A percentile compares a stretch with the other conserved stretches of the same genome.
phyloP scores from a whole-genome alignment of 2,888 invertebrate genomes.

The Orthosia cruda region DNA sequence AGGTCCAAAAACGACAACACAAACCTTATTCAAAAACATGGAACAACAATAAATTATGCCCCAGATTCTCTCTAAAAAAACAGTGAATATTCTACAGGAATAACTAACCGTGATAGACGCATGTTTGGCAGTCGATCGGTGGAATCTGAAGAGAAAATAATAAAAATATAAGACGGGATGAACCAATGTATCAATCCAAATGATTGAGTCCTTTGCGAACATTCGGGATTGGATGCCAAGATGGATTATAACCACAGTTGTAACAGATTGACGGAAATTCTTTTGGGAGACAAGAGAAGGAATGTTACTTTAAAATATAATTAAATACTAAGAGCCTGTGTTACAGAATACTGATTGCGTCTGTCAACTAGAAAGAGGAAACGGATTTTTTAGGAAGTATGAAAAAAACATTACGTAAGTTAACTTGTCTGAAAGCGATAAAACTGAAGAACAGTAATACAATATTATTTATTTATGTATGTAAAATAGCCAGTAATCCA shows the following conservation, averaged over 20 bases:
- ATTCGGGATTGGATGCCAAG: slow-evolving; percentile 41
- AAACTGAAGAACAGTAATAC: too few species aligned
- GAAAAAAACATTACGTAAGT: too few species aligned
- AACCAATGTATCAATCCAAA: slow-evolving; percentile 55
- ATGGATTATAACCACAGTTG: too few species aligned
- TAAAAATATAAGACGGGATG: slow-evolving; percentile 56
- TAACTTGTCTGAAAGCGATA: too few species aligned
- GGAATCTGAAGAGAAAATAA: slow-evolving; percentile 51
- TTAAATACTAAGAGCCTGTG: not conserved
- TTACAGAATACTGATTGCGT: not conserved
- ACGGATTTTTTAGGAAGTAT: not conserved
- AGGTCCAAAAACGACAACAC: not conserved
- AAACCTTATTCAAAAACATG: not conserved
- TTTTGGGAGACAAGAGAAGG: slow-evolving; percentile 25
- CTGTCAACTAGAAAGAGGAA: not conserved
- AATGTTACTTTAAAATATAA: slow-evolving; percentile 31
- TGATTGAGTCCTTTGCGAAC: slow-evolving; percentile 61
- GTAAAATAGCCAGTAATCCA: too few species aligned
- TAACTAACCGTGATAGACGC: slow-evolving; percentile 44
- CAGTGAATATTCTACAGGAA: slow-evolving; percentile 33
- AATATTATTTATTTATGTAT: too few species aligned
- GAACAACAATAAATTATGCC: not conserved
- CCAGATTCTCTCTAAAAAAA: slow-evolving; percentile 15
- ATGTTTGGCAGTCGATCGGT: slow-evolving; percentile 52
- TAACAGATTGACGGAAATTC: slow-evolving; percentile 44